A percentile compares a stretch with the other conserved stretches of the same genome.
Conservation (phyloP, 2,888 invertebrate species). For the Cremastinae sp. region DNA sequence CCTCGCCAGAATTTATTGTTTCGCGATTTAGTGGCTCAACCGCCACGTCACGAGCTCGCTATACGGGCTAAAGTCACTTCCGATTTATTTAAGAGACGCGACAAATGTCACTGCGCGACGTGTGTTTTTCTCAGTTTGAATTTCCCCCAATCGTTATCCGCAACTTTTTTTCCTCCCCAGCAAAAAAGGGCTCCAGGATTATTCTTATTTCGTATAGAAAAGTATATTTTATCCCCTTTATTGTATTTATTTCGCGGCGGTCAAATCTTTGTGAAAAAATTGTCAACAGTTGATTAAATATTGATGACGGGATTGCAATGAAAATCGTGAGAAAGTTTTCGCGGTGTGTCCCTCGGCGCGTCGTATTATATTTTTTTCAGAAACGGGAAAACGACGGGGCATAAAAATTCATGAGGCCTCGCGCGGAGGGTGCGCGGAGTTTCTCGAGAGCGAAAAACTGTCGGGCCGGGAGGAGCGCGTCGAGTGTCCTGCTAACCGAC, state of each 20-base stretch:
- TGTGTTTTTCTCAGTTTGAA: slow-evolving; percentile 22
- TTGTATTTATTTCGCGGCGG: too few species aligned
- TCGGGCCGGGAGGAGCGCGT: slow-evolving; percentile 29
- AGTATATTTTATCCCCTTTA: too few species aligned
- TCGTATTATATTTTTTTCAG: slow-evolving; percentile 6
- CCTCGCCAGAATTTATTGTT: slow-evolving; percentile 77
- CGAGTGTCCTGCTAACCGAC: slow-evolving; percentile 39
- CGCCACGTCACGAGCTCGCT: slow-evolving; percentile 67
- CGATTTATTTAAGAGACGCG: slow-evolving; percentile 39
- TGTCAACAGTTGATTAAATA: too few species aligned
- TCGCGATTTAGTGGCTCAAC: slow-evolving; percentile 76
- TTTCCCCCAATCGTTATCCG: too few species aligned
- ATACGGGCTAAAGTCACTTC: slow-evolving; percentile 47
- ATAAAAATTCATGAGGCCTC: slow-evolving; percentile 54
- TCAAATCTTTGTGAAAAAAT: too few species aligned
- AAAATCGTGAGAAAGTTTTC: slow-evolving; percentile 1
- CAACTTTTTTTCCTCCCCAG: too few species aligned
- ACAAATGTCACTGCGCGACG: slow-evolving; percentile 40
- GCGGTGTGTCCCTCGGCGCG: slow-evolving; percentile 3
- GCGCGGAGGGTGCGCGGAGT: slow-evolving; percentile 31
- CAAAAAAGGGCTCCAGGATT: too few species aligned
- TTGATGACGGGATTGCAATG: slow-evolving; percentile 12
- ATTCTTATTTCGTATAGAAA: too few species aligned
- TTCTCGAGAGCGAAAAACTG: slow-evolving; percentile 26
- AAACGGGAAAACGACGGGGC: slow-evolving; percentile 29